Evolutionary conservation across 2,113 vertebrate genomes (phyloP), one percentile per base, ranked within the genome.

Genomic region (Syngnathus scovelli): DNA sequence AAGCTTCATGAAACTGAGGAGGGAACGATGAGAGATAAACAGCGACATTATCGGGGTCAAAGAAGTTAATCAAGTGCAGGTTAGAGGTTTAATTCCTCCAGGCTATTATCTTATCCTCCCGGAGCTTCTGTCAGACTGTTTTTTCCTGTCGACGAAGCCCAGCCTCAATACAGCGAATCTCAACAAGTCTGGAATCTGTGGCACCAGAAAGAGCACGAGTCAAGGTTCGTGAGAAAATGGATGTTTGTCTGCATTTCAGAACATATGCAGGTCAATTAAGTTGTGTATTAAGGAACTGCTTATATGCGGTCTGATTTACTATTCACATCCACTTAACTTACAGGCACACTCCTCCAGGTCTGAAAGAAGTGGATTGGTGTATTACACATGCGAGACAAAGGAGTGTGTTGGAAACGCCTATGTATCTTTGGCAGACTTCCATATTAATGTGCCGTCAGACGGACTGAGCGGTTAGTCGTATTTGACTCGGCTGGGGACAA

Each of bases 191-290:
- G 33, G 6, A 51, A 65, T 70, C 71, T n/a, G 63, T 60, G 33
- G 56, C 43, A 38, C 67, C 70, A 75, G 79, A 76, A 75, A 72
- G 78, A 74, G 84, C 67, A 43, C 65, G 78, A 77, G 79, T 78
- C 79, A 83, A 80, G 74, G 78, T 71, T 84, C 81, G 84, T 85
- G 83, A 84, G 83, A 85, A 85, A 75, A 78, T 63, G 38, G 67
- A n/a, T 65, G 64, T 44, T 61, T 77, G 62, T 71, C 21, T 67
- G 68, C 43, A 49, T 43, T 62, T 64, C 60, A 9, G 33, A 21
- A 67, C 44, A 37, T 52, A 41, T 16, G 5, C 36, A 23, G 56
- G 7, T n/a, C 61, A 43, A 23, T 10, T 27, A 27, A 21, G 44
- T 37, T 60, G 38, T 38, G 44, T 15, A 49, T 10, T 1, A 64